Base-by-base conservation (phyloP, 2,113 vertebrate genomes). In the Eolophus roseicapilla region DNA sequence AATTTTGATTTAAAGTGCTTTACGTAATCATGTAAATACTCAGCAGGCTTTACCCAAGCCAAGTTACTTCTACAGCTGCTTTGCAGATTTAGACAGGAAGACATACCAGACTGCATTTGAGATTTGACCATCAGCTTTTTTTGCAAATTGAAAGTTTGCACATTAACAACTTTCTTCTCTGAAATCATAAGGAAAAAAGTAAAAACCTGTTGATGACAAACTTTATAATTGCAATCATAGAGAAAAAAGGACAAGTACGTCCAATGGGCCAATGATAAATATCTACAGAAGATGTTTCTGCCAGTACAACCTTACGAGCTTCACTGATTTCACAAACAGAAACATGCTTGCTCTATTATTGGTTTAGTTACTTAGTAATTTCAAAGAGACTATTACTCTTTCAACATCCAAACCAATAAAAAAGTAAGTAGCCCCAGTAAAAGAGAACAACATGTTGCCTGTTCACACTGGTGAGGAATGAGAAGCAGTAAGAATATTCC, bases 1-100 rank as follows among this genome's bases (percentile, higher is more conserved):
- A 93, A 92, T 97, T 97, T 94, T 95, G 80, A 96, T 95, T 97
- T 96, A 95, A 95, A 95, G 89, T 88, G 74, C 91, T 92, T 97
- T 96, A 97, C 3, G 4, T 91, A 97, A 97, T 96, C 90, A 94
- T 86, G 82, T 93, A 96, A 95, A 96, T 97, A 90, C 90, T 92
- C 91, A 68, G 47, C 76, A 92, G 64, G 62, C 86, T 71, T 92
- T 68, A 78, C 76, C 20, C 64, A 60, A 90, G 85, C 50, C 90
- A 95, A 93, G 88, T 92, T 90, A 90, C 76, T 88, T 94, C 23
- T 90, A 81, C 93, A 94, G 88, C 79, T 96, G 93, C 57, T 86
- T 78, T 93, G 65, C 39, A 84, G 64, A 94, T 92, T 96, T 67
- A 88, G 55, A 60, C 46, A 95, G 80, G 69, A 94, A 88, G 82